Evolutionary conservation across 2,888 invertebrate genomes (phyloP), one percentile per base, ranked within the genome.

Genomic region (Lycophotia porphyrea): DNA sequence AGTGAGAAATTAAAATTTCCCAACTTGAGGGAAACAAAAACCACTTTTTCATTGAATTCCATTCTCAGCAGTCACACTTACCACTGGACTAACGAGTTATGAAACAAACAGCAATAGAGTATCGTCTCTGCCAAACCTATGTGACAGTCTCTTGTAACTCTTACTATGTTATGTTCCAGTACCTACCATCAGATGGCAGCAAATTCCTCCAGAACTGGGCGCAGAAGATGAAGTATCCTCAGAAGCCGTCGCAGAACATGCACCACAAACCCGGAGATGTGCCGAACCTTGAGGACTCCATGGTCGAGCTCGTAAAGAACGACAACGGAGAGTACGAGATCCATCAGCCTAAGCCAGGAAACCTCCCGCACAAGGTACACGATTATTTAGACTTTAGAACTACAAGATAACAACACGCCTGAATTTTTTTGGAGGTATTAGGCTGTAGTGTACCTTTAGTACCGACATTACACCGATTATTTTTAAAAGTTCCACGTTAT

Each of bases 131-230:
- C 31, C 11, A 24, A 9, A 66, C 13, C 65, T 18, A 7, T n/a
- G 5, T 67, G 13, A 65, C n/a, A 21, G 3, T 27, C 9, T 27
- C 15, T 44, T 27, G 2, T 24, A 15, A 2, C 24, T 7, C 31
- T 58, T 24, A 13, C 24, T n/a, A 49, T n/a, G n/a, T 11, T n/a
- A 47, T 76, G 31, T 79, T 73, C 21, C 92, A 97, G 97, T 92
- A 93, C 80, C 92, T 95, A 1, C 93, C 96, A 81, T 92, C 96
- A 1, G 96, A 97, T 18, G 96, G 96, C 0, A 95, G 97, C 0
- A 94, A 96, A 55, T 98, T 97, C 94, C 93, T 98, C 18, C 95
- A 97, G 76, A 95, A 92, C 63, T 98, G 98, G 98, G 97, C 97
- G 0, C 94, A 97, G 77, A 96, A 96, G 82, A 96, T 97, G 95